Conservation (phyloP, 2,888 invertebrate genomes). For the Ennomos erosarius region DNA sequence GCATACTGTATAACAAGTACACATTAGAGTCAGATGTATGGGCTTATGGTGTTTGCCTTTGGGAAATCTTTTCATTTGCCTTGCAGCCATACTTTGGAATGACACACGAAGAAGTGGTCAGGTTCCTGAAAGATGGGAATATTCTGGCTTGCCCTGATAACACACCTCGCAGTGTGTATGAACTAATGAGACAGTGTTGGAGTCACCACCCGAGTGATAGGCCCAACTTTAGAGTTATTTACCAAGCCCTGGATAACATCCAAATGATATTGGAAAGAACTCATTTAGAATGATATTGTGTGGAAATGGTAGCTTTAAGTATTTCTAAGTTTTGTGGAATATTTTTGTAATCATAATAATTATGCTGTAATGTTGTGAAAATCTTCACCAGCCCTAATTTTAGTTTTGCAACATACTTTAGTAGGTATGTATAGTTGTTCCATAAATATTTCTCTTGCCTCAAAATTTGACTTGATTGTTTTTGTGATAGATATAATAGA, state of each 20-base stretch:
- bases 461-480: constrained; percentile 6
- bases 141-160: constrained; percentile 96
- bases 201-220: constrained; percentile 93
- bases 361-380: constrained; percentile 13
- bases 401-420: background rate
- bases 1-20: constrained; percentile 98
- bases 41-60: constrained; percentile 98
- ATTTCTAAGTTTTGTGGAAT: constrained; percentile 31
- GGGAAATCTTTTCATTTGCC: constrained; percentile 99
- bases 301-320: constrained; percentile 29
- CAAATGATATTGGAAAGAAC: constrained; percentile 80
- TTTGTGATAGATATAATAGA: background rate
- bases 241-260: constrained; percentile 91
- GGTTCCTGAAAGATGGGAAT: constrained; percentile 97
- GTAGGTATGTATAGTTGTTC: too few relatives aligned
- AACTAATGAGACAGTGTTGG: constrained; percentile 98
- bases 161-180: constrained; percentile 94
- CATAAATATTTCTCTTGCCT: constrained; percentile 9
- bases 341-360: constrained; percentile 40
- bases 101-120: constrained; percentile 98
- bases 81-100: constrained; percentile 98
- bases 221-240: constrained; percentile 93
- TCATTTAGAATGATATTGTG: constrained; percentile 63
- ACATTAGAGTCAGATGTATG: constrained; percentile 98
- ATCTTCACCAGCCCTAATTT: constrained; percentile 6